A percentile compares a stretch with the other conserved stretches of the same genome.
These are phyloP conservation scores for Sebastes melanostomus DNA, from an alignment of 2,797 vertebrate genomes.

Conservation along the genomic window DNA sequence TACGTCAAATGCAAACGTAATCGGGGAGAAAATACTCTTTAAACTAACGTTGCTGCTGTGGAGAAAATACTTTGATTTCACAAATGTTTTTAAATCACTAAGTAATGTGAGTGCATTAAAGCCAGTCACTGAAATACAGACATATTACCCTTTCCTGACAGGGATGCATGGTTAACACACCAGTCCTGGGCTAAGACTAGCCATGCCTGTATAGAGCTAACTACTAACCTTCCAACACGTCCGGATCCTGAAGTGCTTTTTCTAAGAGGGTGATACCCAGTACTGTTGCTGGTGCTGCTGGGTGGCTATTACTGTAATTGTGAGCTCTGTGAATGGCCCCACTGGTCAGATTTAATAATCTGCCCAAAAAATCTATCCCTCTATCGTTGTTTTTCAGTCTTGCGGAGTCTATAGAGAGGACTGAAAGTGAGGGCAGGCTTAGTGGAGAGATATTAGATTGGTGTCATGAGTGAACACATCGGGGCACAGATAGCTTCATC, in stretches of 20 bases:
- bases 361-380: not conserved
- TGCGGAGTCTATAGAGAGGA: constrained; percentile 15
- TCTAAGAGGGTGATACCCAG: not conserved
- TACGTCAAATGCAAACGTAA: too few relatives aligned
- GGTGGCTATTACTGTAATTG: not conserved
- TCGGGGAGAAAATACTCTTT: too few relatives aligned
- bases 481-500: constrained; percentile 39
- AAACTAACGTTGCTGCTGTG: not conserved
- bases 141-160: not conserved
- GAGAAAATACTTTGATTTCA: not conserved
- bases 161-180: not conserved
- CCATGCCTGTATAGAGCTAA: not conserved
- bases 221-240: not conserved
- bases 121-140: too few relatives aligned
- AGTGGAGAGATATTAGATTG: constrained; percentile 52
- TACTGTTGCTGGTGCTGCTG: not conserved
- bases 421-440: constrained; percentile 35
- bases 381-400: not conserved
- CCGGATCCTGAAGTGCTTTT: not conserved
- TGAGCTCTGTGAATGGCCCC: not conserved
- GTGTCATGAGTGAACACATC: constrained; percentile 48
- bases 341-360: not conserved
- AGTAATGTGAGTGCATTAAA: not conserved
- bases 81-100: not conserved
- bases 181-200: not conserved